Percentiles rank a stretch among this genome's conserved stretches.
phyloP scores from a whole-genome alignment of 2,113 vertebrate species.

The Macrotis lagotis region DNA sequence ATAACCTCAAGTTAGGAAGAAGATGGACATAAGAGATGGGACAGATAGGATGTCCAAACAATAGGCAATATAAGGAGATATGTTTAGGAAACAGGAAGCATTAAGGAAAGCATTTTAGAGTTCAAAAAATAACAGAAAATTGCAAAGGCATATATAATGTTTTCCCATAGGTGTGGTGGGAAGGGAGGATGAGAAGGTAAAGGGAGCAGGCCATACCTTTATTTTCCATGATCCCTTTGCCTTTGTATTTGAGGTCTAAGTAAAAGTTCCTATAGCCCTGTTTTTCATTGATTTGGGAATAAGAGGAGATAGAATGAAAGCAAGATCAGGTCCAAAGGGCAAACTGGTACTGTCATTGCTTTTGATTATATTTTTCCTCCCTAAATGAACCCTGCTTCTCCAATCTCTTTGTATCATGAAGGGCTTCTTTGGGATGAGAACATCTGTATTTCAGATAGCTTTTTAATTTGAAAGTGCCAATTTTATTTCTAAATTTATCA shows the following conservation, averaged over 20 bases:
- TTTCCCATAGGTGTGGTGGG: background rate
- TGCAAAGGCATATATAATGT: background rate
- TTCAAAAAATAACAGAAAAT: background rate
- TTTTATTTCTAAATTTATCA: background rate
- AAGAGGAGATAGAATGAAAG: background rate
- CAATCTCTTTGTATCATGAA: background rate
- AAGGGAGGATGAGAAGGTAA: background rate
- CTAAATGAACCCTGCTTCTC: background rate
- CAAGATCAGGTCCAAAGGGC: background rate
- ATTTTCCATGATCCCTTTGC: background rate
- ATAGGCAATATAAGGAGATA: background rate
- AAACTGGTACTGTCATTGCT: background rate
- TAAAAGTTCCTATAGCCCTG: background rate
- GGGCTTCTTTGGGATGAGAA: background rate
- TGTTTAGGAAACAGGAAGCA: background rate
- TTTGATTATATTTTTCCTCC: slow-evolving; percentile 19
- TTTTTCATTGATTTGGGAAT: background rate
- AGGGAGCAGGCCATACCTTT: background rate
- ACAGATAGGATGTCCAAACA: background rate
- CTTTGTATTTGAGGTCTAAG: background rate
- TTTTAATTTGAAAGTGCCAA: slow-evolving; percentile 30
- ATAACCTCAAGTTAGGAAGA: background rate
- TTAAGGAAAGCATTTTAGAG: background rate
- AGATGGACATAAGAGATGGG: background rate
- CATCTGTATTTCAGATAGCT: slow-evolving; percentile 7